These are phyloP conservation scores for Dendroctonus valens DNA, from an alignment of 1,140 invertebrate species.

Conservation along the genomic window DNA sequence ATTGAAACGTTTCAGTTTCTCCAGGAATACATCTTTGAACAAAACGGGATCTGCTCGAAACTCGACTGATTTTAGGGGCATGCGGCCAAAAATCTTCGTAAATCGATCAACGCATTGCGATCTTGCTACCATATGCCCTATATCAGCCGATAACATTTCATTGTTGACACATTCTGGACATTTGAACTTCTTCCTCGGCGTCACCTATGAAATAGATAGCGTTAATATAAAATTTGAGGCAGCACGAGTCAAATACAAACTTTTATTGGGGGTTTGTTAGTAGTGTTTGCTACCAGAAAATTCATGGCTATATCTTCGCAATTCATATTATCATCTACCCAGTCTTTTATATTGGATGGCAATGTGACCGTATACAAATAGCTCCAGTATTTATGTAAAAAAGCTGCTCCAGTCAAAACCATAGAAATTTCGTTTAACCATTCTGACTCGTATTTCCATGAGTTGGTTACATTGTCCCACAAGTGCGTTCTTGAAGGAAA, in stretches of 20 bases:
- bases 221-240: conserved; percentile 1
- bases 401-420: conserved; percentile 91
- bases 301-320: conserved; percentile 96
- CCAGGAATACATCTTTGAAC: conserved; percentile 85
- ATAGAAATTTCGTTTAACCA: conserved; percentile 94
- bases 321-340: conserved; percentile 91
- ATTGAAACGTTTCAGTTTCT: conserved; percentile 85
- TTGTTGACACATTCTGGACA: conserved; percentile 93
- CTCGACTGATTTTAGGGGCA: conserved; percentile 87
- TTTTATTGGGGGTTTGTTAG: conserved; percentile 91
- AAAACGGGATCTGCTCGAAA: conserved; percentile 94
- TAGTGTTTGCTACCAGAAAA: conserved; percentile 87
- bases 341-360: conserved; percentile 68
- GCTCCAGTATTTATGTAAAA: conserved; percentile 92
- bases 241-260: conserved; percentile 50
- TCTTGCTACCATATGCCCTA: conserved; percentile 89
- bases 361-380: conserved; percentile 83
- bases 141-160: conserved; percentile 91
- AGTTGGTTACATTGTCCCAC: conserved; percentile 80
- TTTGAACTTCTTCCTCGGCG: conserved; percentile 96
- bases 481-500: conserved; percentile 88
- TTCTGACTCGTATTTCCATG: conserved; percentile 91
- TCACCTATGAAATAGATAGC: conserved; percentile 62
- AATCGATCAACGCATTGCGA: conserved; percentile 92
- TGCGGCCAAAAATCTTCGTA: conserved; percentile 76